phyloP scores from a whole-genome alignment of 2,113 vertebrate species.

The Epinephelus fuscoguttatus region DNA sequence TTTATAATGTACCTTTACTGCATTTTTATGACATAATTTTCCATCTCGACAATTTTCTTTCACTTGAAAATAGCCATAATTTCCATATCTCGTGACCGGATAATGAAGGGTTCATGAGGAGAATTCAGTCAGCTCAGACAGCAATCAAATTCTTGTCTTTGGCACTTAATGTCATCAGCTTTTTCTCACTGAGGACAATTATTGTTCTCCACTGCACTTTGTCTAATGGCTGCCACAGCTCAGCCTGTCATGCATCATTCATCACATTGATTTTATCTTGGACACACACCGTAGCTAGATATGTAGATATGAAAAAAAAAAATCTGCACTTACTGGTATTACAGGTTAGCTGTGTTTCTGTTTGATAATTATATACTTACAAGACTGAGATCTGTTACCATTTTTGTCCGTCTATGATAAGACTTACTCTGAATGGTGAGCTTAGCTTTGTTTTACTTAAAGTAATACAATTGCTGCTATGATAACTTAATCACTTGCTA shows the following conservation, averaged over 20 bases:
- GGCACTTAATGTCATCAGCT: conserved; percentile 35
- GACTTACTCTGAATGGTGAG: no score
- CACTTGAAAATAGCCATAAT: background rate
- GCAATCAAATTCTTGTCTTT: conserved; percentile 28
- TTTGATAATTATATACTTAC: no score
- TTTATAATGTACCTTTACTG: background rate
- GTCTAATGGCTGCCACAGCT: conserved; percentile 45
- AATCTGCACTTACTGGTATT: background rate
- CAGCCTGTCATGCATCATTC: conserved; percentile 9
- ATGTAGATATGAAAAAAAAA: background rate
- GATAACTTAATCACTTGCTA: no score
- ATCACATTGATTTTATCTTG: background rate
- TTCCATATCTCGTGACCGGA: conserved; percentile 8
- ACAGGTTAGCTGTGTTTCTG: no score
- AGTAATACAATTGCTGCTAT: no score
- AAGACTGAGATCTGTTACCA: no score
- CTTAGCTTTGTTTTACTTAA: no score
- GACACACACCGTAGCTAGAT: background rate
- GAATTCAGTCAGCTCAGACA: conserved; percentile 46
- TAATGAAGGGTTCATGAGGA: conserved; percentile 45
- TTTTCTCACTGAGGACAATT: conserved; percentile 14
- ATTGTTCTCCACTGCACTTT: conserved; percentile 42
- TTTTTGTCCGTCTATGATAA: no score
- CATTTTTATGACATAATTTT: conserved; percentile 1
- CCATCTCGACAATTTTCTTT: background rate